Base-by-base conservation (phyloP, 2,888 invertebrate species). In the Leptopilina myrica region DNA sequence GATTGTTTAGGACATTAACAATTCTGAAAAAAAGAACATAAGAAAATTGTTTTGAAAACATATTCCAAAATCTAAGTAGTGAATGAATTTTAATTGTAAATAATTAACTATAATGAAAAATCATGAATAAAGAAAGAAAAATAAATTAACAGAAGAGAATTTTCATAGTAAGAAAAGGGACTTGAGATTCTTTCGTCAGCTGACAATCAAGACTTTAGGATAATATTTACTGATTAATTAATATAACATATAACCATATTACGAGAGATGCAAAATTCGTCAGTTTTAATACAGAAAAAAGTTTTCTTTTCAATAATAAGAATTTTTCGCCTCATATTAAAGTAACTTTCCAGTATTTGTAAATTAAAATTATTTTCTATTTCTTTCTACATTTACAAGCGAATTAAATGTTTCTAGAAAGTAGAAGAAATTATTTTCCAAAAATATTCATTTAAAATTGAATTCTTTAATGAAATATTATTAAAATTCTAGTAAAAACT, bases 1-100 rank as follows among this genome's bases (percentile, higher is more conserved):
- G 56, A 73, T 59, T 73, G 73, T 73, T 56, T 40, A 73, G 56
- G 33, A 56, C 14, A 73, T 69, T 69, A 69, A 69, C 20, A 69
- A 15, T 69, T 49, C 69, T 69, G 69, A 26, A 69, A 69, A 69
- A 67, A 11, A 40, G 15, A 69, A 69, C 49, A 69, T 9, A 62
- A 62, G 62, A 62, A 9, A n/a, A 62, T 20, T 20, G 2, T 62
- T 62, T 15, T 62, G 20, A 62, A 20, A 20, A 62, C n/a, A 59
- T 59, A 7, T n/a, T 59, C 15, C 4, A 59, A 49, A 49, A 49
- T 11, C 43, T 66, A 66, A 43, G 2, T 49, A 49, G 43, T 43
- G 43, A 43, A 43, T 2, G 33, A 33, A 33, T 33, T 43, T 43
- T 43, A 8, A 8, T 20, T 20, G 46, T 15, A 67, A 67, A 46